Evolutionary conservation across 2,888 invertebrate species (phyloP).

Genomic region (Aethes cnicana): DNA sequence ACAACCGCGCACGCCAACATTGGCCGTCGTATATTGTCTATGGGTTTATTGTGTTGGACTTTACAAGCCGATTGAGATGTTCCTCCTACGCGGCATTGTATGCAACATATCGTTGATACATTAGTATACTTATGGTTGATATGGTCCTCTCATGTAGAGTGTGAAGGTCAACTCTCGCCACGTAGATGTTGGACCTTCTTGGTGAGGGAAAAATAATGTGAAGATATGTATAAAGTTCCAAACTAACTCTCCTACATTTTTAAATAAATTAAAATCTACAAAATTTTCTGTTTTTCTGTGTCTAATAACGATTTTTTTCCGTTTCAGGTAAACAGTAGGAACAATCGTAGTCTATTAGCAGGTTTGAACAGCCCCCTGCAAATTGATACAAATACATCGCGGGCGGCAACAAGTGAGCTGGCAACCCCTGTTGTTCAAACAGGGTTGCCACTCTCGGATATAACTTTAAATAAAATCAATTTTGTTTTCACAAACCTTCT

Average conservation of each 20-base stretch:
- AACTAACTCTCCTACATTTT: too few relatives aligned
- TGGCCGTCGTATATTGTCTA: slow-evolving; percentile 8
- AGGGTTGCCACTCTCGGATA: slow-evolving; percentile 54
- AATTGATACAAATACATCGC: slow-evolving; percentile 66
- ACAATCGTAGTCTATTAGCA: slow-evolving; percentile 12
- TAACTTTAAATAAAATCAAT: too few relatives aligned
- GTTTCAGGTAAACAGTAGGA: slow-evolving; percentile 21
- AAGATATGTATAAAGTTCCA: too few relatives aligned
- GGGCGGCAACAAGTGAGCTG: slow-evolving; percentile 75
- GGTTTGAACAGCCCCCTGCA: slow-evolving; percentile 16
- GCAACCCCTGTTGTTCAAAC: slow-evolving; percentile 49
- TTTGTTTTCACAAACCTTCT: too few relatives aligned
- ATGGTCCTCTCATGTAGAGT: too few relatives aligned
- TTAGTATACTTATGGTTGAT: too few relatives aligned
- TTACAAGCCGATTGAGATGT: slow-evolving; percentile 26
- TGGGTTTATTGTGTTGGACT: not conserved
- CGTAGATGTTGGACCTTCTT: too few relatives aligned
- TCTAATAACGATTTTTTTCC: not conserved
- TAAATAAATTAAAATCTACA: too few relatives aligned
- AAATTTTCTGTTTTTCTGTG: not conserved
- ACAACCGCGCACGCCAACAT: slow-evolving; percentile 4
- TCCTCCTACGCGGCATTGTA: slow-evolving; percentile 21
- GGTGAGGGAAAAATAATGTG: too few relatives aligned
- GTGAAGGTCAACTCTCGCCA: too few relatives aligned
- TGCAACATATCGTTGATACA: not conserved